Evolutionary conservation across 2,888 invertebrate species (phyloP), one percentile per base, ranked within the genome.

Genomic region (Ephialtes manifestator): DNA sequence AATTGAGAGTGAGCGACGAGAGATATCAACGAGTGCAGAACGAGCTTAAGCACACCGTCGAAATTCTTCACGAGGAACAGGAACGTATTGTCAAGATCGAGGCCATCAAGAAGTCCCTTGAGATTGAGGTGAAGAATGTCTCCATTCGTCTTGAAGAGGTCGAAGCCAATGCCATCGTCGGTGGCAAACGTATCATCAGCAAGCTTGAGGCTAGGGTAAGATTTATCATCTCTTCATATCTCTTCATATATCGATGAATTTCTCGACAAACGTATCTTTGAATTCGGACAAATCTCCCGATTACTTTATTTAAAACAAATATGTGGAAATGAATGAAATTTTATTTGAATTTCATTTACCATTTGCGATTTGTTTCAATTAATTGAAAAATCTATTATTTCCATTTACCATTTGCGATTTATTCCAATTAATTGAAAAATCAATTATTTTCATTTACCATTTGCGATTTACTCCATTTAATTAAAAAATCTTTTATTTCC

Each of bases 81-180:
- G 99, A 99, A 94, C 98, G 99, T 94, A 97, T 98, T 92, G 97
- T 99, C 92, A 99, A 99, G 96, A 98, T 99, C 94, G 99, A 99
- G 95, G 97, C 99, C 91, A 97, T 99, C 95, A 98, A 99, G 96
- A 99, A 99, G 95, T 98, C 98, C 87, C 96, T 99, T 93, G 99
- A 99, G 95, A 98, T 98, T 94, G 99, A 99, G 96, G 98, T 99
- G 92, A 98, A 98, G 97, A 98, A 98, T 95, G 95, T 99, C 94
- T 97, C 98, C 90, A 95, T 98, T 90, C 97, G 98, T 93, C 96
- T 99, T 93, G 98, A 99, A 94, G 99, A 99, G 95, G 99, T 99
- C 90, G 99, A 99, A 95, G 97, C 99, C 91, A 99, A 99, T 93
- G 99, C 99, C 87, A 97, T 99, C 92, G 98, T 99, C 91, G 99